Evolutionary conservation across 2,888 invertebrate genomes (phyloP), one percentile per base, ranked within the genome.

Genomic region (Sphecodes monilicornis): DNA sequence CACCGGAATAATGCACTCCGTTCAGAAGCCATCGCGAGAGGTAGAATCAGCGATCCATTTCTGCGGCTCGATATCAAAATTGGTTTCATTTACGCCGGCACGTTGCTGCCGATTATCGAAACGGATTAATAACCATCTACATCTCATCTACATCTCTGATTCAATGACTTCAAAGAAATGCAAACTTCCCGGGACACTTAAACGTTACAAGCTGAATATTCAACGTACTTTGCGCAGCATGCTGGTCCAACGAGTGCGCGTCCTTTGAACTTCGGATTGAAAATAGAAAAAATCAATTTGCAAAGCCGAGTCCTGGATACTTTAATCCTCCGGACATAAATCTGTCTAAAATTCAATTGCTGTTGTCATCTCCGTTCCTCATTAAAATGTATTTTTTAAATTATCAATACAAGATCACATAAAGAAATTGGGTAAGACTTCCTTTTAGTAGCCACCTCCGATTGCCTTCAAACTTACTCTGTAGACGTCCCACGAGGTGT

Each of bases 11-110:
- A 83, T 76, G 60, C 68, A 66, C 64, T 60, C 39, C 60, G 29
- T 75, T 74, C 60, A 22, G 86, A 90, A 91, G 89, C 87, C 87
- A 46, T 54, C 68, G 78, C 88, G 86, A 90, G 90, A 89, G 86
- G 85, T 89, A 84, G 91, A 86, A 89, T 84, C 84, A 85, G 74
- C 75, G 85, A 87, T 89, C 86, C 88, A 82, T 75, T 82, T 79
- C 85, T 43, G 74, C 85, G 89, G 87, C 91, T 89, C 83, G 81
- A 83, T 82, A 6, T 90, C 86, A 90, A 82, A 70, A 88, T 88
- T 86, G 79, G 70, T 54, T 70, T 76, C 69, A 78, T 86, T 86
- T 77, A 29, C 6, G 11, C 29, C 1, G 26, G 29, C 60, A 16
- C 18, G 66, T 83, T 72, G 79, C 78, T 87, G 78, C 77, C 60